Evolutionary conservation across 2,113 vertebrate species (phyloP), one percentile per base, ranked within the genome.

Genomic region (Tympanuchus pallidicinctus): DNA sequence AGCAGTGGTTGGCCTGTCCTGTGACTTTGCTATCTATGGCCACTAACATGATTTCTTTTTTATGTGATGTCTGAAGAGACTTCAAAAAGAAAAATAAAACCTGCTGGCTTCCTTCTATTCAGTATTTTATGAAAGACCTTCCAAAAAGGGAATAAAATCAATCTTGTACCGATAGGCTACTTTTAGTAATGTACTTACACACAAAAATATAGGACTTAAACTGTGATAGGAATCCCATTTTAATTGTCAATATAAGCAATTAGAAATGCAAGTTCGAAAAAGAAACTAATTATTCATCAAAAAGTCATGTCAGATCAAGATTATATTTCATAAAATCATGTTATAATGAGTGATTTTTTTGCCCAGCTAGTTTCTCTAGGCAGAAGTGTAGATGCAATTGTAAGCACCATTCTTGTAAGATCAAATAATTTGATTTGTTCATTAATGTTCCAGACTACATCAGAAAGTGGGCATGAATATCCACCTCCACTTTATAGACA

Each of bases 81-180:
- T 75, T 75, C n/a, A 52, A 27, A 89, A 82, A 45, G 8, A 50
- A 16, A 0, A 0, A 3, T 30, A 54, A 38, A 4, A 13, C 69
- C 28, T 87, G 34, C 45, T 34, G 13, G 40, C 4, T 85, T 89
- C 27, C 50, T 67, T 73, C 4, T 24, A 15, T 10, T 30, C 22
- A 48, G 25, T 65, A 3, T 73, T 77, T 88, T 69, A 27, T 3
- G 61, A 36, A 36, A 66, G 6, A 40, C 14, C 15, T 36, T 47
- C 7, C 12, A 56, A 14, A 48, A 76, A 69, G 5, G 18, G 19
- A 24, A 95, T 56, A 1, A 38, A 30, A 95, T 63, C 1, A 36
- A 30, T 19, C 13, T 79, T 43, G 16, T 42, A 17, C 22, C 56
- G 5, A 60, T 21, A 77, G 70, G 24, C 74, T 43, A 43, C 42